Evolutionary conservation across 2,113 vertebrate species (phyloP).

Genomic region (Baryphthengus martii): DNA sequence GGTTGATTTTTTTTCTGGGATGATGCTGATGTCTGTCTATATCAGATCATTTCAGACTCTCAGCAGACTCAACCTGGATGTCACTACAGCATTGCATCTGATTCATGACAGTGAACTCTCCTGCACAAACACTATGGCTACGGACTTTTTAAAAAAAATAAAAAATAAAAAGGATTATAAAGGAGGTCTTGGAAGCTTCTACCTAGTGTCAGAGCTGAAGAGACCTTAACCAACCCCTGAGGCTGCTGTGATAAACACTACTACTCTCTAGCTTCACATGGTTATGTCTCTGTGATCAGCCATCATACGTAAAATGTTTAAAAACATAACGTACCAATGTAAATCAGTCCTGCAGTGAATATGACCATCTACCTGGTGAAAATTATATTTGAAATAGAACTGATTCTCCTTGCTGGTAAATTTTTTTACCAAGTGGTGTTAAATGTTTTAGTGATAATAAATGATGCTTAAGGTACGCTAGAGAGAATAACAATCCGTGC

Average conservation of each 20-base stretch:
- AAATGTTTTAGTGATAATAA: constrained; percentile 20
- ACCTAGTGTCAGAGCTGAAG: not conserved
- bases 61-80: not conserved
- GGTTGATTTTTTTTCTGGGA: not conserved
- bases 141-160: not conserved
- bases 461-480: not conserved
- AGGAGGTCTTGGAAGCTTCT: not conserved
- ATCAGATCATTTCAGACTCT: not conserved
- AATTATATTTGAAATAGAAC: not conserved
- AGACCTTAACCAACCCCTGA: not conserved
- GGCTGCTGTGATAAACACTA: not conserved
- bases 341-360: not conserved
- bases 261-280: not conserved
- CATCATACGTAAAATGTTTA: not conserved
- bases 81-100: not conserved
- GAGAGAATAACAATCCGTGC: not conserved
- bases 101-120: not conserved
- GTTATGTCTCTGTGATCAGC: not conserved
- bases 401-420: not conserved
- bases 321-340: not conserved
- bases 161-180: not conserved
- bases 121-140: not conserved
- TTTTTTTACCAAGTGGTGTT: not conserved
- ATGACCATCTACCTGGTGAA: not conserved
- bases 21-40: not conserved